A percentile compares a stretch with the other conserved stretches of the same genome.
Conservation (phyloP, 64 coral and sea anemone genomes). For the Montipora cactus region DNA sequence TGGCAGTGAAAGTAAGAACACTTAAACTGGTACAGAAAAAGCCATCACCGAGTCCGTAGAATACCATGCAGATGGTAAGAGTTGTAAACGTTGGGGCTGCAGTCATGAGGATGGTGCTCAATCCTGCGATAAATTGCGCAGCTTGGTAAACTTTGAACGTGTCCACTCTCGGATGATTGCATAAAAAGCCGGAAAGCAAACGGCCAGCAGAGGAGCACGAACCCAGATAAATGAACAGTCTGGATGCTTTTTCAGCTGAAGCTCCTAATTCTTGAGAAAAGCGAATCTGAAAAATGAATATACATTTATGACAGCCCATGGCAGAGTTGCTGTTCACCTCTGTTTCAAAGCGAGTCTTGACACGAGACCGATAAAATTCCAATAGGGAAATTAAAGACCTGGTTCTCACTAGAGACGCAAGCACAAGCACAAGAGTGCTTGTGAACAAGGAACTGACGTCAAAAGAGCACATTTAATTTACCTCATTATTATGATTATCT, state of each 20-base stretch:
- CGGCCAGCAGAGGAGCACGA: constrained; percentile 34
- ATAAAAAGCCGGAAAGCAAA: constrained; percentile 18
- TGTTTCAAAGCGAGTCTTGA: too few species aligned
- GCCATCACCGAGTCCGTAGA: constrained; percentile 30
- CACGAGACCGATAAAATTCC: too few species aligned
- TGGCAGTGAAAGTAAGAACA: not conserved
- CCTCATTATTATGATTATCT: too few species aligned
- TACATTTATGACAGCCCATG: too few species aligned
- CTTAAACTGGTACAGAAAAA: constrained; percentile 7
- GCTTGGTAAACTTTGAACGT: constrained; percentile 32
- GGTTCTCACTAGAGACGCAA: too few species aligned
- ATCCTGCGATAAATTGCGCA: not conserved
- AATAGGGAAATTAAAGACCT: too few species aligned
- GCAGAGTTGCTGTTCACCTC: too few species aligned
- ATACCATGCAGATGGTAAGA: not conserved
- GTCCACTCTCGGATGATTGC: constrained; percentile 33
- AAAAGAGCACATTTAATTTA: too few species aligned
- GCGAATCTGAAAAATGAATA: constrained; percentile 32
- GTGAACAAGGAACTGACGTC: too few species aligned
- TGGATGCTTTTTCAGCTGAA: constrained; percentile 36
- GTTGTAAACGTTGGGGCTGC: not conserved
- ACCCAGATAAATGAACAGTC: constrained; percentile 48
- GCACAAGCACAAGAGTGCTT: too few species aligned
- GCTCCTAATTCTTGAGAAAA: constrained; percentile 61
- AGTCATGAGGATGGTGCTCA: constrained; percentile 12